Evolutionary conservation across 2,113 vertebrate genomes (phyloP).

Genomic region (Eurystomus gularis): DNA sequence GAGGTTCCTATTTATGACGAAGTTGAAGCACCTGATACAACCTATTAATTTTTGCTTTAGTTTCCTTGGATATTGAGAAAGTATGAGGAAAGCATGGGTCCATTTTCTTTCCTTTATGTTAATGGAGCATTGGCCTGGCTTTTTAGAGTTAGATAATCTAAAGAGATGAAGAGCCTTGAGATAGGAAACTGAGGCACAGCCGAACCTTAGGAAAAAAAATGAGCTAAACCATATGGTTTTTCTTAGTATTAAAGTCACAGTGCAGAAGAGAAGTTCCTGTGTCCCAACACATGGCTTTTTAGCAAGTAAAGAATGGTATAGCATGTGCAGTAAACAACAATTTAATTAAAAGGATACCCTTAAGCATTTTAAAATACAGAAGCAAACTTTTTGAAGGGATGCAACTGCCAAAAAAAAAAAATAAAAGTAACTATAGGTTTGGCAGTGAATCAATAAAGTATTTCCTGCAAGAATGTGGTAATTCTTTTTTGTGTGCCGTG

Average conservation of each 20-base stretch:
- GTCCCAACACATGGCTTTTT: constrained; percentile 3
- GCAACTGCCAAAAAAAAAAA: constrained; percentile 18
- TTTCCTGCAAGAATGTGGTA: constrained; percentile 26
- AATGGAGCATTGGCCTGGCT: not conserved
- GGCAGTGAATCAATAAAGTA: constrained; percentile 29
- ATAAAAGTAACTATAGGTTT: constrained; percentile 4
- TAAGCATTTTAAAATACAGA: constrained; percentile 41
- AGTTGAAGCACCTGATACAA: not conserved
- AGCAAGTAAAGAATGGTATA: not conserved
- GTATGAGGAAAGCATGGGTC: not conserved
- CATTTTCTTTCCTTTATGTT: not conserved
- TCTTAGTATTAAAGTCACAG: not conserved
- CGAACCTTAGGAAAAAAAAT: no score
- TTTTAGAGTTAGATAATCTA: not conserved
- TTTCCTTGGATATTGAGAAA: not conserved
- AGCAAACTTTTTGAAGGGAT: constrained; percentile 20
- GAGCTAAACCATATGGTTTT: no score
- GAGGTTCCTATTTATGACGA: not conserved
- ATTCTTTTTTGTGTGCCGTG: not conserved
- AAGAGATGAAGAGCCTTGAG: not conserved
- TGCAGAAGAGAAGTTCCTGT: not conserved
- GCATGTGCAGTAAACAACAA: not conserved
- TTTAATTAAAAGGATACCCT: constrained; percentile 44
- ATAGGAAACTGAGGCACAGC: not conserved
- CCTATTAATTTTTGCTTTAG: not conserved